Conservation (phyloP, 2,888 invertebrate species). For the Odontocolon sp. region DNA sequence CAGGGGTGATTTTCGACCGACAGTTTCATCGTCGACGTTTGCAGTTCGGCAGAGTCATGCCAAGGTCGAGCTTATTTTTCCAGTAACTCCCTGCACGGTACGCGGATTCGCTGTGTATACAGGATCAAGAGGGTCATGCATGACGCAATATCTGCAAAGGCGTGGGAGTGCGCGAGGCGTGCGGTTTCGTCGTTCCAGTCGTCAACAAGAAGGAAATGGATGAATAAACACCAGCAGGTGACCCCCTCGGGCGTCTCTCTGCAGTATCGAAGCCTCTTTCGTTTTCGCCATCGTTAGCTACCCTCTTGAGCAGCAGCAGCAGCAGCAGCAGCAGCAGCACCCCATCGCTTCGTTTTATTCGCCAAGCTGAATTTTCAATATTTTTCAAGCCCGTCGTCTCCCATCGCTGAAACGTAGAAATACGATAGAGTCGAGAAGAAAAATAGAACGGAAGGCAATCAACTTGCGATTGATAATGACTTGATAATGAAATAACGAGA, state of each 20-base stretch:
- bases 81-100: constrained; percentile 20
- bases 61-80: constrained; percentile 41
- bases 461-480: background rate
- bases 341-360: constrained; percentile 58
- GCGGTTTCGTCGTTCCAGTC: constrained; percentile 52
- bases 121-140: constrained; percentile 56
- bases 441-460: background rate
- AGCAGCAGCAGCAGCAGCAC: too few relatives aligned
- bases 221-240: constrained; percentile 24
- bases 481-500: too few relatives aligned
- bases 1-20: constrained; percentile 33
- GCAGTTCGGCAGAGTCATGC: constrained; percentile 31
- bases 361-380: constrained; percentile 59
- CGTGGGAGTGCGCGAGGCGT: constrained; percentile 11
- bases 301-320: too few relatives aligned
- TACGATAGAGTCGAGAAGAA: background rate
- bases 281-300: too few relatives aligned
- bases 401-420: constrained; percentile 11
- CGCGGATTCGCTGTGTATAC: background rate
- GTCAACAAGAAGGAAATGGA: too few relatives aligned
- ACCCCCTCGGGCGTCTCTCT: constrained; percentile 19
- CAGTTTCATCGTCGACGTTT: constrained; percentile 45
- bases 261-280: too few relatives aligned
- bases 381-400: constrained; percentile 42
- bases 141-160: constrained; percentile 64